A percentile compares a stretch with the other conserved stretches of the same genome.
These are phyloP conservation scores for Psilopogon haemacephalus DNA, from an alignment of 2,113 vertebrate species.

Conservation along the genomic window DNA sequence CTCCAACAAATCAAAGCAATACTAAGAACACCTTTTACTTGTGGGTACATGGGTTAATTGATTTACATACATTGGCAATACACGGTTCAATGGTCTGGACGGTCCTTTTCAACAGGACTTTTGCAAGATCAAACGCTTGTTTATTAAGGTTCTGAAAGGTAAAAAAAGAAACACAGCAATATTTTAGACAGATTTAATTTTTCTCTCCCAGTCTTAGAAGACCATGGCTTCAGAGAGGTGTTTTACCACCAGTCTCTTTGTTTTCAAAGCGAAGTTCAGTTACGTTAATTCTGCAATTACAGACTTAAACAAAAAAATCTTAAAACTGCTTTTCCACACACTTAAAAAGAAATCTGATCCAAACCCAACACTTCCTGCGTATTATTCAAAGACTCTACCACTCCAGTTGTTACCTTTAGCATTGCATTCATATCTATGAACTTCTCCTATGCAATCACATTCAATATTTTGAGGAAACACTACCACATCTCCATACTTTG, in stretches of 20 bases:
- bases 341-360: neutral
- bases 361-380: neutral
- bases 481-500: neutral
- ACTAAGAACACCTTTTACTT: neutral
- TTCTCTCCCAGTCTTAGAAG: neutral
- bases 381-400: neutral
- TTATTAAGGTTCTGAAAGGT: constrained; percentile 94
- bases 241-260: neutral
- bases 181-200: neutral
- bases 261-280: neutral
- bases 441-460: neutral
- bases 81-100: constrained; percentile 97
- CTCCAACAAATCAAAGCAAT: neutral
- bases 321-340: neutral
- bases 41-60: neutral
- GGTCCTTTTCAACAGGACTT: constrained; percentile 95
- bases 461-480: neutral
- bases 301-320: neutral
- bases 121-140: constrained; percentile 96
- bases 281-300: neutral
- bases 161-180: neutral
- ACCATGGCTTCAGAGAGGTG: neutral
- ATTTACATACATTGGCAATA: constrained; percentile 92
- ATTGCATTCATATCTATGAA: neutral
- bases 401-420: neutral